Evolutionary conservation across 2,888 invertebrate species (phyloP), one percentile per base, ranked within the genome.

Genomic region (Opisthograptis luteolata): DNA sequence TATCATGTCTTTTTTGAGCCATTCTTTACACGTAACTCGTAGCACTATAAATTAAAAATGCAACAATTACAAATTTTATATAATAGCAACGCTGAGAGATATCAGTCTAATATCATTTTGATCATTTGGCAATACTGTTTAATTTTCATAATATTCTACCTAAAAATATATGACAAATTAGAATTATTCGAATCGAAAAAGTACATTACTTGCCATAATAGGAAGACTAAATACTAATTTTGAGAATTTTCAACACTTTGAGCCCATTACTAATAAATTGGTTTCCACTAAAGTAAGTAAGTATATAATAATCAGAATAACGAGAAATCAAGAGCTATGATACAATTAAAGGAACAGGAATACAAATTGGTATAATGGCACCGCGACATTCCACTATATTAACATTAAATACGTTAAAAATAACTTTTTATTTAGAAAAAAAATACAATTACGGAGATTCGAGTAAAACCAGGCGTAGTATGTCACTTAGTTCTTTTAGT

Each of bases 91-190:
- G 73, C 73, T 70, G 70, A 76, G 77, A 73, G 64, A 69, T 77
- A 76, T 89, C 90, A 90, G 90, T 90, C 90, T 90, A 88, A 87
- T 82, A 79, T 84, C 70, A 83, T 82, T 42, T 87, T 86, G 86
- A 85, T 88, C 81, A 88, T 89, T 90, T 90, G 90, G 90, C 90
- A 90, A 88, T 87, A 84, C 81, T 86, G 82, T 85, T 85, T 69
- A 40, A 78, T 73, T 84, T 82, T 72, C 55, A 61, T 62, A 53
- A 75, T 63, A 74, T 73, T 76, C 76, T 73, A 80, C 68, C 72
- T 79, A 82, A 74, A 82, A 73, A 73, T 68, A 75, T 80, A 80
- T 74, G 68, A 74, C 79, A 82, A 66, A 75, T 70, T 76, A 80
- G 76, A 77, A 72, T 67, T 60, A 72, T 68, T 78, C 62, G 65